A percentile compares a stretch with the other conserved stretches of the same genome.
phyloP scores from a whole-genome alignment of 2,888 invertebrate genomes.

The Syritta pipiens region DNA sequence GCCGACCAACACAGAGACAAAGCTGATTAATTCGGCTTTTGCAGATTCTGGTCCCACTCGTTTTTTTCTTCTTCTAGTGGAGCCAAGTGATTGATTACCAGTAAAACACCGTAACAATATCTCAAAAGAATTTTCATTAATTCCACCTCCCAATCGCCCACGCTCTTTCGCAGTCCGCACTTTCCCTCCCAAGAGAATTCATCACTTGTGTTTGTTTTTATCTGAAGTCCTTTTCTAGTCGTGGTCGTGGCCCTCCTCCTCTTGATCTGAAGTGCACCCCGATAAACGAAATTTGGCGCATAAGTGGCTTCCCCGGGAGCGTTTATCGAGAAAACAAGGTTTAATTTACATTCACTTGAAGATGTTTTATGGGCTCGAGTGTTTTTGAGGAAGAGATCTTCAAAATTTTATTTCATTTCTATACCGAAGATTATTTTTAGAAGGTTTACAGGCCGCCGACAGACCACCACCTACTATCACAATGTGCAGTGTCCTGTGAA shows the following conservation, averaged over 20 bases:
- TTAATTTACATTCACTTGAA: conserved; percentile 18
- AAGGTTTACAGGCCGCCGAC: neutral
- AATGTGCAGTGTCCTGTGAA: conserved; percentile 2
- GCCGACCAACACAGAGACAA: neutral
- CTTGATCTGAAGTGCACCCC: neutral
- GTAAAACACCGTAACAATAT: conserved; percentile 4
- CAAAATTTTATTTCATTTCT: neutral
- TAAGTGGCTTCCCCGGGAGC: conserved; percentile 13
- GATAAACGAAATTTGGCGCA: neutral
- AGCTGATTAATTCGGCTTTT: conserved; percentile 1
- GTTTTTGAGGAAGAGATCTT: neutral
- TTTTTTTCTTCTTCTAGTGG: neutral
- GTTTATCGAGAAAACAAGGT: conserved; percentile 12
- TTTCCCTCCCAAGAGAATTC: neutral
- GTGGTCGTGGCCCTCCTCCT: neutral
- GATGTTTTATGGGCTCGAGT: neutral
- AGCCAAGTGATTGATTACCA: conserved; percentile 35
- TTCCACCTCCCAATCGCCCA: neutral
- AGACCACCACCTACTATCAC: neutral
- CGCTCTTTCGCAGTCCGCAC: too few relatives aligned
- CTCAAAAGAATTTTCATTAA: conserved; percentile 14
- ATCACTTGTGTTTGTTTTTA: too few relatives aligned
- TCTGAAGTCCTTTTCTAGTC: too few relatives aligned
- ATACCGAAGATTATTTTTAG: neutral
- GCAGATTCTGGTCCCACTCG: neutral